phyloP scores from a whole-genome alignment of 53 echinoderm and acorn worm species.

The Echinometra lucunter region DNA sequence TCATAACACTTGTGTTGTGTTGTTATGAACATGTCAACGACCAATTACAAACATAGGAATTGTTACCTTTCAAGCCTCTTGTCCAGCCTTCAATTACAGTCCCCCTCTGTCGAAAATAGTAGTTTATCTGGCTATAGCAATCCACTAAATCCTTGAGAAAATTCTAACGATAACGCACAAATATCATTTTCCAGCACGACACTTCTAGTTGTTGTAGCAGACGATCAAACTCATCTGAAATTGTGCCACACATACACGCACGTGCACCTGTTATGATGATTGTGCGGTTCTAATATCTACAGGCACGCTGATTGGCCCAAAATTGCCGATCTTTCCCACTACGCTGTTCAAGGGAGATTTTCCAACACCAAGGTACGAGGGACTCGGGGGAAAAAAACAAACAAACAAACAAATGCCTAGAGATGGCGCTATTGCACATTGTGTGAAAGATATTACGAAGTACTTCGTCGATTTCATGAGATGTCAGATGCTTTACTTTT shows the following conservation, averaged over 20 bases:
- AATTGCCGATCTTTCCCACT: neutral
- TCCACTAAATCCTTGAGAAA: neutral
- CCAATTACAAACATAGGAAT: neutral
- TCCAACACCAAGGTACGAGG: neutral
- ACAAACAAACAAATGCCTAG: neutral
- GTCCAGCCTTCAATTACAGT: neutral
- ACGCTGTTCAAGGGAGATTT: neutral
- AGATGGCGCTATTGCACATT: neutral
- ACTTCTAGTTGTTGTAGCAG: neutral
- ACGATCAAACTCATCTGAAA: no score
- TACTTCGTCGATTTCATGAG: neutral
- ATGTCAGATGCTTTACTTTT: neutral
- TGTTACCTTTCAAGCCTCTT: neutral
- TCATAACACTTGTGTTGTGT: no score
- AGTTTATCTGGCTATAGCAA: neutral
- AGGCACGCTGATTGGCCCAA: neutral
- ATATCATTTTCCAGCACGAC: neutral
- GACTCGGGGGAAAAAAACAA: neutral
- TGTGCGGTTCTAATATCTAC: neutral
- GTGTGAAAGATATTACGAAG: neutral
- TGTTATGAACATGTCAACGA: neutral
- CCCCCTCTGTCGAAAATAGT: neutral
- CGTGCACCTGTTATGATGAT: slow-evolving; percentile 8
- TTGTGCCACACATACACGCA: neutral
- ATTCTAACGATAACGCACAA: neutral